phyloP scores from a whole-genome alignment of 2,888 invertebrate species.

The Autographa gamma region DNA sequence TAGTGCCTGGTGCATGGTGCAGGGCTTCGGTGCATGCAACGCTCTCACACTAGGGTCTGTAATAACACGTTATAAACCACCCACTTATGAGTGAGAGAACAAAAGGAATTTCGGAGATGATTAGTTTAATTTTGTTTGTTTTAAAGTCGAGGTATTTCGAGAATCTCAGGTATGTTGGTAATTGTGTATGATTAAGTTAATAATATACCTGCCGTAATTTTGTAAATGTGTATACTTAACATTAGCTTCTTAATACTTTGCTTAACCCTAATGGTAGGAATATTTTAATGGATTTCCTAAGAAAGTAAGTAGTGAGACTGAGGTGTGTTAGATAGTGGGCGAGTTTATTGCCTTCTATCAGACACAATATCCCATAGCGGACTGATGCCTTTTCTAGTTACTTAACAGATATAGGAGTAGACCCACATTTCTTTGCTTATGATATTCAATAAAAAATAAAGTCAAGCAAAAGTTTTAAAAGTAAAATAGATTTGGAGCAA shows the following conservation, averaged over 20 bases:
- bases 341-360: not conserved
- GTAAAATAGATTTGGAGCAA: not conserved
- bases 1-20: slow-evolving; percentile 8
- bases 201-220: not conserved
- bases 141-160: not conserved
- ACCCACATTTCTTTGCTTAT: not conserved
- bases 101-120: not conserved
- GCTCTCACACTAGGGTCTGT: slow-evolving; percentile 9
- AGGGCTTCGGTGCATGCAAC: slow-evolving; percentile 12
- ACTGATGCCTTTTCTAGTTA: no score
- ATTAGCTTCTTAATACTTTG: not conserved
- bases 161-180: not conserved
- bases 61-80: slow-evolving; percentile 53
- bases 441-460: not conserved
- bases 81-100: slow-evolving; percentile 6
- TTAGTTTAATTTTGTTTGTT: slow-evolving; percentile 20
- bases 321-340: not conserved
- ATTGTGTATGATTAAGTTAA: not conserved
- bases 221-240: not conserved
- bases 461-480: not conserved
- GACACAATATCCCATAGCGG: not conserved
- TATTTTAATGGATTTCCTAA: not conserved
- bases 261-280: no score
- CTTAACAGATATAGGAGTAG: no score
- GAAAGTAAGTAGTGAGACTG: not conserved